These are phyloP conservation scores for Epinotia nisella DNA, from an alignment of 2,888 invertebrate species.

Conservation along the genomic window DNA sequence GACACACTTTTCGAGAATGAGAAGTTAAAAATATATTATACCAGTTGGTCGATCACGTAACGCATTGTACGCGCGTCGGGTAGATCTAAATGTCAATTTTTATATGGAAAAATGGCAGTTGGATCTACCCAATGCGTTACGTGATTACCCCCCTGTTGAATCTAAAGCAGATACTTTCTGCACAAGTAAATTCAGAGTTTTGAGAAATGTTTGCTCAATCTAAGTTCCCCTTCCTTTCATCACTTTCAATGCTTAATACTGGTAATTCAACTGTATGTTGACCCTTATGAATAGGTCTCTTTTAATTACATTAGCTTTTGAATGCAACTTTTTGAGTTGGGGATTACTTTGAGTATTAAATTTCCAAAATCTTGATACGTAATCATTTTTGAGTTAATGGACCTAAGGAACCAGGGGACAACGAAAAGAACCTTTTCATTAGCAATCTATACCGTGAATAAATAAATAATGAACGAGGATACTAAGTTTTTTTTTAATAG, in stretches of 20 bases:
- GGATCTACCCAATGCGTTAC: no score
- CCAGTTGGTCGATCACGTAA: no score
- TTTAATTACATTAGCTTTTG: constrained; percentile 39
- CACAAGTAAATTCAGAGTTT: constrained; percentile 18
- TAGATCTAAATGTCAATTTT: no score
- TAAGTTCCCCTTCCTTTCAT: constrained; percentile 33
- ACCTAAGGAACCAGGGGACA: not conserved
- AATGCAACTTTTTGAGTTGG: constrained; percentile 22
- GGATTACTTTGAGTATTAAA: constrained; percentile 7
- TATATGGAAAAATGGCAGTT: no score
- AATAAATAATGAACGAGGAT: constrained; percentile 1
- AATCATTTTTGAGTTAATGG: not conserved
- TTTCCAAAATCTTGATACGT: not conserved
- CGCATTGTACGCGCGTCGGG: no score
- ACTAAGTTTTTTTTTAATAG: constrained; percentile 12
- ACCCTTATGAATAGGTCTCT: constrained; percentile 36
- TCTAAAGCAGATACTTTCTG: not conserved
- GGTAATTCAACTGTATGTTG: constrained; percentile 15
- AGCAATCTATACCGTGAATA: constrained; percentile 3
- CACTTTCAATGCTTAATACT: constrained; percentile 18
- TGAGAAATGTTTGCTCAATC: constrained; percentile 21
- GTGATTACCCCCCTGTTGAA: no score
- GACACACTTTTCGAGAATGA: no score
- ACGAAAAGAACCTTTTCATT: not conserved
- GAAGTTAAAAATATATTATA: no score